phyloP scores from a whole-genome alignment of 2,113 vertebrate genomes.

The Zonotrichia leucophrys region DNA sequence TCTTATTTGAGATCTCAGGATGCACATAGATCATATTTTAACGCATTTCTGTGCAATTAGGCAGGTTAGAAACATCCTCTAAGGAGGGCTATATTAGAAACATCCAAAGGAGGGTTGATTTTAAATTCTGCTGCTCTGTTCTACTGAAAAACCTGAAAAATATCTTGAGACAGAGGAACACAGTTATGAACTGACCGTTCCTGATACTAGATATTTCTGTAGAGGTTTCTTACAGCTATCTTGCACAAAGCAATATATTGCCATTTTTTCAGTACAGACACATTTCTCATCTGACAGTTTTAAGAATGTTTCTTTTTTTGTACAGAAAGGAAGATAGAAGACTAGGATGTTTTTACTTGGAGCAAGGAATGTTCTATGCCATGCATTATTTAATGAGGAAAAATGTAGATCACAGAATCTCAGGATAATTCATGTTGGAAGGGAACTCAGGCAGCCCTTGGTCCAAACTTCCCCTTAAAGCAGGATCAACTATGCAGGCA shows the following conservation, averaged over 20 bases:
- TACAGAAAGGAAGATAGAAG: neutral
- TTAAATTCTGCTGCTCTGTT: neutral
- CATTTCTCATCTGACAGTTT: constrained; percentile 1
- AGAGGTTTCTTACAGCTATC: neutral
- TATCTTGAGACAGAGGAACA: neutral
- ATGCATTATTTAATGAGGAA: constrained; percentile 21
- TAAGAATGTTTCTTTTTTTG: neutral
- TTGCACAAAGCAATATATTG: neutral
- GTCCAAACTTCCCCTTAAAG: neutral
- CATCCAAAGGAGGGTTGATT: neutral
- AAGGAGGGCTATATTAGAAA: neutral
- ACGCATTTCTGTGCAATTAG: neutral
- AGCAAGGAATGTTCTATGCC: constrained; percentile 3
- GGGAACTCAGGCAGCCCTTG: neutral
- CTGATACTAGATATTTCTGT: neutral
- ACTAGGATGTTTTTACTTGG: neutral
- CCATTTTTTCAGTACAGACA: neutral
- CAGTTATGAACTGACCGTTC: neutral
- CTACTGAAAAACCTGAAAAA: neutral
- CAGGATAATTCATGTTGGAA: neutral
- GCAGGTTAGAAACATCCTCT: neutral
- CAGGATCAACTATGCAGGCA: neutral
- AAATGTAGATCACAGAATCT: neutral
- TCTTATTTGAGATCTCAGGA: neutral
- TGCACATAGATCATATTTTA: neutral